These are phyloP conservation scores for Tyria jacobaeae DNA, from an alignment of 2,888 invertebrate genomes.

Conservation along the genomic window DNA sequence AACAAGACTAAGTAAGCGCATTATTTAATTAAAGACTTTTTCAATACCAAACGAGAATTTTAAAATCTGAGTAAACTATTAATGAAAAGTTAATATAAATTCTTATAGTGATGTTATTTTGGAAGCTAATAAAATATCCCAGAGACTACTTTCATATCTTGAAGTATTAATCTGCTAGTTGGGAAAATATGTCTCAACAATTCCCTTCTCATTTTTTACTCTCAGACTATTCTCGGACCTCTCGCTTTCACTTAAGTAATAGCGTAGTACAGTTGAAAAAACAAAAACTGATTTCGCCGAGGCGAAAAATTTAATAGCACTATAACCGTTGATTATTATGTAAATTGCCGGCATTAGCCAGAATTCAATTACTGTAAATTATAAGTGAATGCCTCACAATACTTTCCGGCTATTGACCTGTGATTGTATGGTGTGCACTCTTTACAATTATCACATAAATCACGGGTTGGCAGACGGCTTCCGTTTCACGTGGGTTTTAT, in stretches of 20 bases:
- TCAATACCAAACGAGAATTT: constrained; percentile 15
- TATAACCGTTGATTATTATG: constrained; percentile 59
- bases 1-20: too few relatives aligned
- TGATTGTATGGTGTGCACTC: constrained; percentile 60
- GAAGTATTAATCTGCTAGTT: constrained; percentile 30
- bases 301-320: constrained; percentile 55
- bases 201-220: not conserved
- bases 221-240: not conserved
- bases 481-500: constrained; percentile 35
- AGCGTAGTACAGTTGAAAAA: constrained; percentile 22
- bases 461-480: constrained; percentile 48
- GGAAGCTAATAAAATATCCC: constrained; percentile 34
- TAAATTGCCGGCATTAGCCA: constrained; percentile 71
- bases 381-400: constrained; percentile 62
- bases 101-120: constrained; percentile 35
- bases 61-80: constrained; percentile 34
- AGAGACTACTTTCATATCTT: constrained; percentile 35
- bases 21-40: too few relatives aligned
- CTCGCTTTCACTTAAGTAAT: constrained; percentile 5
- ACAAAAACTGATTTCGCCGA: constrained; percentile 48
- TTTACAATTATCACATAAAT: constrained; percentile 57
- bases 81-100: constrained; percentile 35
- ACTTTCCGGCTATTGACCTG: constrained; percentile 57
- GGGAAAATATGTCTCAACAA: not conserved
- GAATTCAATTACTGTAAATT: constrained; percentile 80